Base-by-base conservation (phyloP, 2,113 vertebrate genomes). In the Psophia crepitans region DNA sequence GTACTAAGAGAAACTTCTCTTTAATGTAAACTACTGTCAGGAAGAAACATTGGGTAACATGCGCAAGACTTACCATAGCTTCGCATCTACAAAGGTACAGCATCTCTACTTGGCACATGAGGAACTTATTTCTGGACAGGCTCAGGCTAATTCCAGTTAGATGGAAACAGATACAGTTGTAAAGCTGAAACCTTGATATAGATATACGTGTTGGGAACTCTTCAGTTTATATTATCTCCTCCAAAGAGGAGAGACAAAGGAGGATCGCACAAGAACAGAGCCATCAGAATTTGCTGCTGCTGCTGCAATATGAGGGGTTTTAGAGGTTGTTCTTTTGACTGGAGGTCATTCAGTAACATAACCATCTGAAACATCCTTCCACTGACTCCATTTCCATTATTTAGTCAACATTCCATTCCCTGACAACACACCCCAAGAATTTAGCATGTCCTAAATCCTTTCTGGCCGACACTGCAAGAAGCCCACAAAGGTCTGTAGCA, bases 281-380 rank as follows among this genome's bases (percentile, higher is more conserved):
- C 5, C 49, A 56, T 12, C 0, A 20, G 58, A 80, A 93, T 70
- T 46, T 53, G 35, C 48, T 53, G 35, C 11, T 1, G 2, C 51
- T 51, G 1, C 6, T 1, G 5, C n/a, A 73, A 51, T 0, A 0
- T 68, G 63, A 54, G 11, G 16, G 21, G 35, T 76, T 88, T 83
- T 57, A 39, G 57, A 60, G 61, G 32, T 33, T 64, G 24, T 1
- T 70, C 41, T 69, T 92, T 65, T 83, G 12, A 9, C 33, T 53
- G 49, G 71, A 90, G 61, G 44, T 22, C 76, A 69, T 49, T 86
- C 54, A 57, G 33, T 30, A 79, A 48, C 39, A 76, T 35, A 91
- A 41, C 5, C 22, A 93, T 57, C 66, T n/a, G 46, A 94, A 96
- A 86, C 27, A 65, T 41, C 63, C 41, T 79, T 73, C 60, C 57